These are phyloP conservation scores for Pangasius djambal DNA, from an alignment of 2,797 vertebrate genomes.

Conservation along the genomic window DNA sequence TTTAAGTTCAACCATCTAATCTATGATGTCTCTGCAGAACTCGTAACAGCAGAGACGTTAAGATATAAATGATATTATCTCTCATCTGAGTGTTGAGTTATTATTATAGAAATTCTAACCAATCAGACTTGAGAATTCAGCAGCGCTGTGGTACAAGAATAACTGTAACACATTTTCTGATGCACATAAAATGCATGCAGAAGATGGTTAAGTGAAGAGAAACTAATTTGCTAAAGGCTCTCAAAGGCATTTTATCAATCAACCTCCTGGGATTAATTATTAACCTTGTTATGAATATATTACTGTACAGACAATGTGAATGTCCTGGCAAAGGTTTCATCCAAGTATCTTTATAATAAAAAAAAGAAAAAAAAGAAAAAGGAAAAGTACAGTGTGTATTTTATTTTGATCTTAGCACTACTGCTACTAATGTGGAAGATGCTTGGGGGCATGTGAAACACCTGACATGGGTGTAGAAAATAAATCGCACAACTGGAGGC, in stretches of 20 bases:
- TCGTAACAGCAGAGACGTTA: neutral
- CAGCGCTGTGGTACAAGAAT: neutral
- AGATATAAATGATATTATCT: neutral
- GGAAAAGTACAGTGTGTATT: neutral
- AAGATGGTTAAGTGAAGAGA: neutral
- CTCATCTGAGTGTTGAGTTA: neutral
- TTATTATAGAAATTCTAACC: neutral
- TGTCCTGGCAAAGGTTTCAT: neutral
- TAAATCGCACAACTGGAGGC: conserved; percentile 22
- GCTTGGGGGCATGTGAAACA: conserved; percentile 13
- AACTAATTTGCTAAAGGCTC: neutral
- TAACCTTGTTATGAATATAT: neutral
- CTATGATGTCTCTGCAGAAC: neutral
- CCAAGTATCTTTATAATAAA: neutral
- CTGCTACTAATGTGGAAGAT: neutral
- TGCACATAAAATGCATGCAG: neutral
- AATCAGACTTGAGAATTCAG: neutral
- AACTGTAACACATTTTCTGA: neutral
- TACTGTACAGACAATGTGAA: neutral
- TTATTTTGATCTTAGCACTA: conserved; percentile 12
- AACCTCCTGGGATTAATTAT: neutral
- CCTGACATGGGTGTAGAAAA: conserved; percentile 24
- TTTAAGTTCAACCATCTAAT: neutral
- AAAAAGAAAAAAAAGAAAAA: no score
- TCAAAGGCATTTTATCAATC: neutral